A percentile compares a stretch with the other conserved stretches of the same genome.
These are phyloP conservation scores for Tetragnatha versicolor DNA, from an alignment of 1,140 invertebrate genomes.

Conservation along the genomic window DNA sequence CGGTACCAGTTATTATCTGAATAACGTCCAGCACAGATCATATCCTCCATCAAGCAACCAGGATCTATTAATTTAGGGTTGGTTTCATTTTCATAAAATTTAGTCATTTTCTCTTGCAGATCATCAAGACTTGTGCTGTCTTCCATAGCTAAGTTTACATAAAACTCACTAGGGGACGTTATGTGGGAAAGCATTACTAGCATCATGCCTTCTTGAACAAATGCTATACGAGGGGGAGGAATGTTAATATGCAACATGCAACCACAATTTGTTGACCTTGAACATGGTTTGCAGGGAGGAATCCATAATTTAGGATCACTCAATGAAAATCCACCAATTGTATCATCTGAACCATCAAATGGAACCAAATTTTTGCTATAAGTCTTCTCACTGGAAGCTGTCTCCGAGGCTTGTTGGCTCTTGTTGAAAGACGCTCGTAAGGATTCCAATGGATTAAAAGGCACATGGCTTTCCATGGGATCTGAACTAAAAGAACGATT, in stretches of 20 bases:
- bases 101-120: constrained; percentile 21
- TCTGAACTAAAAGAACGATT: neutral
- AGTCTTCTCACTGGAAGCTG: too few relatives aligned
- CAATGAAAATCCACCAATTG: too few relatives aligned
- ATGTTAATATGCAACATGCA: constrained; percentile 11
- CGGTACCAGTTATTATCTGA: constrained; percentile 35
- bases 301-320: too few relatives aligned
- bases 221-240: constrained; percentile 8
- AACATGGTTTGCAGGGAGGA: too few relatives aligned
- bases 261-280: neutral
- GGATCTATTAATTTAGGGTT: too few relatives aligned
- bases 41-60: constrained; percentile 30
- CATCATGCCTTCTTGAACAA: constrained; percentile 22
- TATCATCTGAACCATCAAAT: too few relatives aligned
- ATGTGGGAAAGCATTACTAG: constrained; percentile 38
- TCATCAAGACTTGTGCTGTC: constrained; percentile 20
- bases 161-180: constrained; percentile 39
- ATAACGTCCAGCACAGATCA: constrained; percentile 33
- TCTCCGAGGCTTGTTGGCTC: too few relatives aligned
- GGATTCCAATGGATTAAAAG: too few relatives aligned
- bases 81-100: too few relatives aligned
- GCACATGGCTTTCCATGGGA: too few relatives aligned
- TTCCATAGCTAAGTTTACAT: constrained; percentile 36
- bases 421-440: too few relatives aligned
- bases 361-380: too few relatives aligned